phyloP scores from a whole-genome alignment of 1,140 invertebrate species.

The Hermatobates lingyangjiaoensis region DNA sequence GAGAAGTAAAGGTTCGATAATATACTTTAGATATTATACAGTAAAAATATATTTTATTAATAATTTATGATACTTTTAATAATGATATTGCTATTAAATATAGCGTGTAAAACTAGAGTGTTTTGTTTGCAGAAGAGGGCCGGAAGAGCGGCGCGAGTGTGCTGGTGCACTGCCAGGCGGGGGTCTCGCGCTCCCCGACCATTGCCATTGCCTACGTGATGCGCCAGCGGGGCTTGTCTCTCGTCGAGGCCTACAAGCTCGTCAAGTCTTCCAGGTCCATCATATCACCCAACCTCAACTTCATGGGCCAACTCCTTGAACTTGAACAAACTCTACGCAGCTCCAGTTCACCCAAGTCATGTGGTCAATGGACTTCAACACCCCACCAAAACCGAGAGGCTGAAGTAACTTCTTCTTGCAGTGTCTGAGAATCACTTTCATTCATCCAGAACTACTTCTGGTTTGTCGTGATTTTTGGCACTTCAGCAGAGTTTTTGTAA shows the following conservation, averaged over 20 bases:
- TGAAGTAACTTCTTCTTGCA: neutral
- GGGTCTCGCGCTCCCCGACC: constrained; percentile 83
- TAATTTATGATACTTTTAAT: too few species aligned
- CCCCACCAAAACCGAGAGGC: neutral
- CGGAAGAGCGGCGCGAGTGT: constrained; percentile 56
- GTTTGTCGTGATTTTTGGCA: too few species aligned
- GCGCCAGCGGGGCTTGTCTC: constrained; percentile 66
- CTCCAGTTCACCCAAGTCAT: constrained; percentile 7
- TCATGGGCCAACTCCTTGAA: constrained; percentile 86
- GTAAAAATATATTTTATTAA: too few species aligned
- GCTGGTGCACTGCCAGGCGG: constrained; percentile 87
- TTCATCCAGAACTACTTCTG: too few species aligned
- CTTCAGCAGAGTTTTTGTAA: too few species aligned
- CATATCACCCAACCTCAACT: constrained; percentile 92
- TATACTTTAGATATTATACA: too few species aligned
- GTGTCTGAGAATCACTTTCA: too few species aligned
- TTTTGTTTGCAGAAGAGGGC: constrained; percentile 80
- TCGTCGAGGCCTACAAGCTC: constrained; percentile 74
- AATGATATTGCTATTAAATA: too few species aligned
- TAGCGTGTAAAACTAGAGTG: too few species aligned
- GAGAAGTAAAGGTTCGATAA: too few species aligned
- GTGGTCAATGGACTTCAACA: neutral
- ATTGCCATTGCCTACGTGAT: constrained; percentile 90
- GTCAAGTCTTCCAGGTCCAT: constrained; percentile 73
- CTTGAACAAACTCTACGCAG: constrained; percentile 51